Percentiles rank a stretch among this genome's conserved stretches.
Evolutionary conservation across 2,113 vertebrate species (phyloP).

Genomic region (Leucosticte australis): DNA sequence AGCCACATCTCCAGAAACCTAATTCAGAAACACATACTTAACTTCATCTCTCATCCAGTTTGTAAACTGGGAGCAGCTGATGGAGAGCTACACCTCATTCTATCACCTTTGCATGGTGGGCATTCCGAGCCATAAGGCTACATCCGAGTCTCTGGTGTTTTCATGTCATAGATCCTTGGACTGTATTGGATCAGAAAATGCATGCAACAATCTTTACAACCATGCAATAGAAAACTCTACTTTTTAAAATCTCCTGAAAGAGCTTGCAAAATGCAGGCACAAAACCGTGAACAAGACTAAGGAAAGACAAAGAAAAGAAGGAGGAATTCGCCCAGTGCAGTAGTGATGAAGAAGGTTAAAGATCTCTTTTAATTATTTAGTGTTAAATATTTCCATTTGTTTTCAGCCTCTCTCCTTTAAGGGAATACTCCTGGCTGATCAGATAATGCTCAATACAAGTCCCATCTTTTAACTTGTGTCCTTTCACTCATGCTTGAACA

Average conservation of each 20-base stretch:
- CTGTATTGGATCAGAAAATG: neutral
- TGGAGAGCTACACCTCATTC: neutral
- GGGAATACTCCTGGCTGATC: neutral
- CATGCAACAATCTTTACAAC: neutral
- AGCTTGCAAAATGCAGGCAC: neutral
- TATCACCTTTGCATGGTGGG: neutral
- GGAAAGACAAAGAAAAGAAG: neutral
- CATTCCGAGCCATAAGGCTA: neutral
- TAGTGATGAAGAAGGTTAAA: neutral
- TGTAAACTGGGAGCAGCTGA: neutral
- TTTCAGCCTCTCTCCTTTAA: neutral
- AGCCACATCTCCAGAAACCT: neutral
- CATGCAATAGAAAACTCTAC: neutral
- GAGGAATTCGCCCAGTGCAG: neutral
- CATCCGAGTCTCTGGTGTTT: neutral
- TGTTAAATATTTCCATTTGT: neutral
- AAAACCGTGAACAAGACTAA: neutral
- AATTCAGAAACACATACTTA: neutral
- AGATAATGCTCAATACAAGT: neutral
- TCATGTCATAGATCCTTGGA: neutral
- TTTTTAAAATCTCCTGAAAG: neutral
- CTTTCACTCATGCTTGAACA: neutral
- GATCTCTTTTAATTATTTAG: neutral
- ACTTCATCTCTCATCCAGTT: neutral
- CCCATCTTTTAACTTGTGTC: neutral